Conservation (phyloP, 2,888 invertebrate species). For the Himalopsyche anomala region DNA sequence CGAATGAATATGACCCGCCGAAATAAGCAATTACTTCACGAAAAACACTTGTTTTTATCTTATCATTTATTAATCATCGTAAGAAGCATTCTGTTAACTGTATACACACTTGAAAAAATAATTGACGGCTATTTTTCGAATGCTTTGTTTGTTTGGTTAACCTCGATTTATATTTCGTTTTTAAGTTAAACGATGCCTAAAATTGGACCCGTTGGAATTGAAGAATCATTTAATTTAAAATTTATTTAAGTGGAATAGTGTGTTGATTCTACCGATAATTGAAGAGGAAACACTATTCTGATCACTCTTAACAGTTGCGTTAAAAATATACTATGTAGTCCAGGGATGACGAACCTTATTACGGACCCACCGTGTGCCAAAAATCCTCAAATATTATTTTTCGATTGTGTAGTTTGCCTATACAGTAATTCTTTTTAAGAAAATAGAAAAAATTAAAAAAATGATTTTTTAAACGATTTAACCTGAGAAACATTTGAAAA, state of each 20-base stretch:
- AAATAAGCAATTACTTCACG: slow-evolving; percentile 36
- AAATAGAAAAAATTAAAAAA: no score
- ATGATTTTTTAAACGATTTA: no score
- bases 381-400: no score
- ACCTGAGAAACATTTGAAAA: no score
- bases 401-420: no score
- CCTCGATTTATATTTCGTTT: slow-evolving; percentile 28
- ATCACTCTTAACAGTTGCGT: no score
- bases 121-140: slow-evolving; percentile 6
- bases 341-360: no score
- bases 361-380: no score
- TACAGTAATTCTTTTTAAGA: no score
- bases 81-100: slow-evolving; percentile 23
- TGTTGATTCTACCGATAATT: background rate
- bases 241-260: background rate
- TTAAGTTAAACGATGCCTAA: slow-evolving; percentile 18
- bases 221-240: background rate
- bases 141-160: slow-evolving; percentile 13
- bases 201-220: background rate
- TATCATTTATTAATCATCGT: slow-evolving; percentile 19
- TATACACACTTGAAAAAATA: slow-evolving; percentile 29
- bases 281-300: no score
- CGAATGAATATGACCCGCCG: slow-evolving; percentile 7
- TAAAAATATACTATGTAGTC: no score
- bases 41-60: slow-evolving; percentile 40